Conservation (phyloP, 2,888 invertebrate species). For the Ecliptopera silaceata region DNA sequence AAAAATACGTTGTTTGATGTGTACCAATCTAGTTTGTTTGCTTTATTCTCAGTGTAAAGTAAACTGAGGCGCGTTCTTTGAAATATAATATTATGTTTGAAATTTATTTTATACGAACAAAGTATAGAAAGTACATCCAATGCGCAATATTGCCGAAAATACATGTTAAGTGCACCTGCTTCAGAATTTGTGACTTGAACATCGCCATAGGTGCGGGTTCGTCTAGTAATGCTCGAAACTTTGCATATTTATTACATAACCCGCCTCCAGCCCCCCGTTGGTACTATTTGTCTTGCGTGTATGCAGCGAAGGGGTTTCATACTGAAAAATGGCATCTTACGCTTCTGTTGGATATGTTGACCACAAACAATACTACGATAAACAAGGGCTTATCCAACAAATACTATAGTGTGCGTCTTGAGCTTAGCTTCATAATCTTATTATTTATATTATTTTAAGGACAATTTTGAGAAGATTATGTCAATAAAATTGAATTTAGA, state of each 20-base stretch:
- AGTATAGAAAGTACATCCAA: background rate
- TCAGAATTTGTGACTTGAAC: conserved; percentile 59
- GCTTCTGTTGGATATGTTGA: conserved; percentile 44
- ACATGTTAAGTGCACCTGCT: conserved; percentile 70
- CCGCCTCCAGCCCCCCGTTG: conserved; percentile 46
- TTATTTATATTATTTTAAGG: too few relatives aligned
- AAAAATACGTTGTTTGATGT: too few relatives aligned
- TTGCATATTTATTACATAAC: conserved; percentile 74
- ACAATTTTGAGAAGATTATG: too few relatives aligned
- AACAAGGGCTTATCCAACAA: background rate
- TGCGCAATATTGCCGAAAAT: conserved; percentile 60
- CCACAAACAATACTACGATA: conserved; percentile 23
- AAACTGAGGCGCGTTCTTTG: background rate
- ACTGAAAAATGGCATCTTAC: conserved; percentile 50
- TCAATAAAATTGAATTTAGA: too few relatives aligned
- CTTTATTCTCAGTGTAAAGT: background rate
- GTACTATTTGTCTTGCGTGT: conserved; percentile 52
- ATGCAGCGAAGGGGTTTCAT: conserved; percentile 49
- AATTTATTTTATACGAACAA: too few relatives aligned
- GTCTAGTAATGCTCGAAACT: conserved; percentile 70
- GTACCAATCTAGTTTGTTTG: background rate
- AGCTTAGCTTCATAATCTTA: too few relatives aligned
- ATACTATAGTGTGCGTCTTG: background rate
- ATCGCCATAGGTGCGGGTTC: conserved; percentile 65
- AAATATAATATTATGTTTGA: too few relatives aligned